Evolutionary conservation across 2,113 vertebrate genomes (phyloP), one percentile per base, ranked within the genome.

Genomic region (Syngnathus typhle): DNA sequence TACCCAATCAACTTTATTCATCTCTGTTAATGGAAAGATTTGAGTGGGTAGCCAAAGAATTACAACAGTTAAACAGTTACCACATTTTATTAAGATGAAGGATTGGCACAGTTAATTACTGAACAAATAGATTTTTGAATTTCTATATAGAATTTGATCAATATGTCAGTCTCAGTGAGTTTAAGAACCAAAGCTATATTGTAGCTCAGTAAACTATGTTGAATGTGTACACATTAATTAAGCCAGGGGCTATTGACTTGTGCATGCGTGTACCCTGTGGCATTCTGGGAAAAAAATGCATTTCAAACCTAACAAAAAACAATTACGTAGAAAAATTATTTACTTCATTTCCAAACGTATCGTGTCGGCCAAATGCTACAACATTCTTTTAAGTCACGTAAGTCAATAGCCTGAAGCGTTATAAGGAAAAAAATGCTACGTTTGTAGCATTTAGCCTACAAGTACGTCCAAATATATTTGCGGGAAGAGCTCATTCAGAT

Each of bases 1-100:
- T 37, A 51, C 68, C 59, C 41, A 69, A 39, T 70, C 21, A 74
- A 65, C 44, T 64, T 37, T 58, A 64, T 51, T 62, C n/a, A 21
- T 43, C 37, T 62, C 23, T 15, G 23, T 62, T 44, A 62, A 62
- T 62, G 60, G 60, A 23, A 62, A 23, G 21, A 49, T 71, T 76
- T 61, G 49, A 47, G n/a, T 21, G 5, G 51, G 44, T 56, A n/a
- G 43, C 43, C 72, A 54, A 39, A 66, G 27, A 73, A 19, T 55
- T 68, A 64, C 61, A 59, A 65, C 51, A 43, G 64, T 64, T 63
- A 32, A 59, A 54, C n/a, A 1, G 4, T 6, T 4, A 15, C 3
- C 15, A 37, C 12, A 6, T 44, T 62, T 62, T 44, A 23, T 23
- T 23, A 13, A 13, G 39, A 41, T 43, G 6, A 44, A 11, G n/a